These are phyloP conservation scores for Notolepis coatsorum DNA, from an alignment of 2,797 vertebrate genomes.

Conservation along the genomic window DNA sequence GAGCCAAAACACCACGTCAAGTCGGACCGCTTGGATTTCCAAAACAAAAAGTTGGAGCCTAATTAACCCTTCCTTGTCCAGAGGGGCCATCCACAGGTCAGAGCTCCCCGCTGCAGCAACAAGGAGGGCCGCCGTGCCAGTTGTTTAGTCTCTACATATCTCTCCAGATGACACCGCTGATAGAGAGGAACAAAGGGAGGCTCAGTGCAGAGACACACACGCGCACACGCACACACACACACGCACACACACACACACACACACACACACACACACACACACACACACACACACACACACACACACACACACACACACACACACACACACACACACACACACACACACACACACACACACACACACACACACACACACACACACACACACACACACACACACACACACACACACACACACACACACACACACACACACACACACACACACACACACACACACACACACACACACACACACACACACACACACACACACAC, in stretches of 20 bases:
- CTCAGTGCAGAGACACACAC: slow-evolving; percentile 26
- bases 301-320: too few species aligned
- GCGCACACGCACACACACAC: slow-evolving; percentile 16
- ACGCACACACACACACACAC: neutral
- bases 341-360: too few species aligned
- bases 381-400: slow-evolving; percentile 9
- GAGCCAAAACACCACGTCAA: slow-evolving; percentile 39
- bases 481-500: slow-evolving; percentile 35
- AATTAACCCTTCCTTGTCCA: slow-evolving; percentile 45
- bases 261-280: neutral
- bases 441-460: slow-evolving; percentile 35
- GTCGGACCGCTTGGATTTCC: slow-evolving; percentile 51
- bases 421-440: slow-evolving; percentile 35
- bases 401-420: slow-evolving; percentile 35
- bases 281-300: neutral
- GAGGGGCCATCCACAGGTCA: slow-evolving; percentile 50
- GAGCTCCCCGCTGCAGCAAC: slow-evolving; percentile 31
- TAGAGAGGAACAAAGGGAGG: slow-evolving; percentile 55
- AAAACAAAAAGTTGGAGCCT: slow-evolving; percentile 55
- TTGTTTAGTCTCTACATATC: slow-evolving; percentile 65
- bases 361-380: too few species aligned
- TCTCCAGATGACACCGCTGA: slow-evolving; percentile 64
- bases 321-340: too few species aligned
- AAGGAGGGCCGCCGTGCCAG: slow-evolving; percentile 39
- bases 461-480: slow-evolving; percentile 35